A percentile compares a stretch with the other conserved stretches of the same genome.
phyloP scores from a whole-genome alignment of 2,113 vertebrate species.

The Puffinus mauretanicus region DNA sequence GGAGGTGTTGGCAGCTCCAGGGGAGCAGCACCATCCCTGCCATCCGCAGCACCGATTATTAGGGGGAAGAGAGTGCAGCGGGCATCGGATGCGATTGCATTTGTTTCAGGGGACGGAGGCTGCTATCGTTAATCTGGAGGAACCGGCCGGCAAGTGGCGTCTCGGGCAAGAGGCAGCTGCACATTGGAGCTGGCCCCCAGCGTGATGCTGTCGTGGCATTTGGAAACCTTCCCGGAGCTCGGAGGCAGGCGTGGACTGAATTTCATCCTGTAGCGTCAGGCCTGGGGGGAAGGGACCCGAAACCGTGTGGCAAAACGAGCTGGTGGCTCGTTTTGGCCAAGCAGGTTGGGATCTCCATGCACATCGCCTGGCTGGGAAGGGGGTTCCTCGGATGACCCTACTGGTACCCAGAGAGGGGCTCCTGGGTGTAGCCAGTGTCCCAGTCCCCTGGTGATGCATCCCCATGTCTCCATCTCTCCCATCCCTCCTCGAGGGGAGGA shows the following conservation, averaged over 20 bases:
- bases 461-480: background rate
- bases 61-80: background rate
- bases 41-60: fast-evolving
- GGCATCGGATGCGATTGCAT: fast-evolving
- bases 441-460: background rate
- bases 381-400: background rate
- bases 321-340: background rate
- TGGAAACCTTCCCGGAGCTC: background rate
- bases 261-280: background rate
- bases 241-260: fast-evolving
- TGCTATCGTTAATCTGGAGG: background rate
- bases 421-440: background rate
- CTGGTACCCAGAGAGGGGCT: background rate
- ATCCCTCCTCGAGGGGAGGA: background rate
- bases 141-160: fast-evolving
- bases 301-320: background rate
- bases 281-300: background rate
- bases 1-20: background rate
- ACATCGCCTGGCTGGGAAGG: background rate
- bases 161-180: background rate
- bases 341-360: fast-evolving
- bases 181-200: background rate
- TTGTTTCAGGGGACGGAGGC: background rate
- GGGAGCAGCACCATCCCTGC: background rate
- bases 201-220: fast-evolving